These are phyloP conservation scores for Chydorus sphaericus DNA, from an alignment of 2,888 invertebrate species.

Conservation along the genomic window DNA sequence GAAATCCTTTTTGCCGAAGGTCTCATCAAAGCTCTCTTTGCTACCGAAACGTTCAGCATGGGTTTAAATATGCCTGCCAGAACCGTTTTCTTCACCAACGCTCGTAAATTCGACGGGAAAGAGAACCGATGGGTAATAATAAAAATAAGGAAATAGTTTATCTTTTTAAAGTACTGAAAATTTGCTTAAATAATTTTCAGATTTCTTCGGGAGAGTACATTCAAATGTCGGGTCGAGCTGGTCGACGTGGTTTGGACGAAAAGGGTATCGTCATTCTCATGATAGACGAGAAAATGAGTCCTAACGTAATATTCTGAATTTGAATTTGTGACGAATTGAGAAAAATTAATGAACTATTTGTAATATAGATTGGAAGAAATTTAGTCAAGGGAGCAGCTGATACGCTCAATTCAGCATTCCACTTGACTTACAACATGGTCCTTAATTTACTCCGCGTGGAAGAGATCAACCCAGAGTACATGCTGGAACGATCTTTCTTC, in stretches of 20 bases:
- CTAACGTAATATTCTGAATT: too few relatives aligned
- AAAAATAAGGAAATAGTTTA: constrained; percentile 12
- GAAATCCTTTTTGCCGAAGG: constrained; percentile 98
- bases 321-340: too few relatives aligned
- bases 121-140: constrained; percentile 73
- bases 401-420: constrained; percentile 96
- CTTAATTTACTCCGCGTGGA: constrained; percentile 89
- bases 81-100: constrained; percentile 90
- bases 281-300: constrained; percentile 85
- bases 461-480: constrained; percentile 98
- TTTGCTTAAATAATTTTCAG: constrained; percentile 28
- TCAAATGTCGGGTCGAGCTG: constrained; percentile 98
- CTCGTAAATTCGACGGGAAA: constrained; percentile 93
- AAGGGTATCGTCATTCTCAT: constrained; percentile 95
- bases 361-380: constrained; percentile 45
- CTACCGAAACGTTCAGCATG: constrained; percentile 99
- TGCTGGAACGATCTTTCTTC: constrained; percentile 94
- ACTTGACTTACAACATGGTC: constrained; percentile 99
- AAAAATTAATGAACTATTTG: too few relatives aligned
- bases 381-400: constrained; percentile 85
- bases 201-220: constrained; percentile 96
- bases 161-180: constrained; percentile 4
- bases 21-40: constrained; percentile 92
- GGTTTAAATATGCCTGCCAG: constrained; percentile 99
- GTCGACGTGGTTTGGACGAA: constrained; percentile 90